Base-by-base conservation (phyloP, 2,797 vertebrate species). In the Triplophysa bombifrons region DNA sequence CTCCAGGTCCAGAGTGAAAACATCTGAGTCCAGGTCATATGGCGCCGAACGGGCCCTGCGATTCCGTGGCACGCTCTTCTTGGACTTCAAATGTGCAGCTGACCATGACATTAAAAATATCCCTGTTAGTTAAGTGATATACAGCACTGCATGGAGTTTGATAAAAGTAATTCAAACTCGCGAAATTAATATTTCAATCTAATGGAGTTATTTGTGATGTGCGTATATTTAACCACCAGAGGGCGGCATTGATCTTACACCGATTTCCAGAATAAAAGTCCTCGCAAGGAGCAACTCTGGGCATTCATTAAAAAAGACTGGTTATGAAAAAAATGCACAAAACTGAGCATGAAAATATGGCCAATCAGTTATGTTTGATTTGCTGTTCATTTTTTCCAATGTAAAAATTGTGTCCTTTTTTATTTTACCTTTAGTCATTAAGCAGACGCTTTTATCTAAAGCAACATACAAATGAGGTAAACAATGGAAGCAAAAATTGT, bases 41-140 rank as follows among this genome's bases (percentile, higher is more conserved):
- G 96, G 92, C 0, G 95, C 90, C 0, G 96, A 96, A 6, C 97
- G 96, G 76, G 94, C 74, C 53, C 95, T 95, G 76, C 97, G 96
- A 77, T 94, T 96, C 44, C 93, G 93, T 9, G 89, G 76, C 0
- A 90, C 90, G 69, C 84, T 85, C 84, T 92, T 93, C 58, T 77
- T 85, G 71, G 93, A 84, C 83, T 97, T 98, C 71, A 96, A 93
- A 84, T 96, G 96, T 97, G 91, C 22, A 44, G 11, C 46, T 65
- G 22, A 60, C 9, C 2, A 14, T n/a, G 1, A 70, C 55, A 78
- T 20, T 77, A 14, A 25, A 58, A 58, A 0, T 11, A 55, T n/a
- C 2, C 19, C 2, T 56, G 20, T 68, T 13, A 68, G 12, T 68
- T 68, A 27, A 41, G 3, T 41, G 17, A 41, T 65, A 41, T 16